Conservation (phyloP, 2,797 vertebrate genomes). For the Taeniopygia guttata region DNA sequence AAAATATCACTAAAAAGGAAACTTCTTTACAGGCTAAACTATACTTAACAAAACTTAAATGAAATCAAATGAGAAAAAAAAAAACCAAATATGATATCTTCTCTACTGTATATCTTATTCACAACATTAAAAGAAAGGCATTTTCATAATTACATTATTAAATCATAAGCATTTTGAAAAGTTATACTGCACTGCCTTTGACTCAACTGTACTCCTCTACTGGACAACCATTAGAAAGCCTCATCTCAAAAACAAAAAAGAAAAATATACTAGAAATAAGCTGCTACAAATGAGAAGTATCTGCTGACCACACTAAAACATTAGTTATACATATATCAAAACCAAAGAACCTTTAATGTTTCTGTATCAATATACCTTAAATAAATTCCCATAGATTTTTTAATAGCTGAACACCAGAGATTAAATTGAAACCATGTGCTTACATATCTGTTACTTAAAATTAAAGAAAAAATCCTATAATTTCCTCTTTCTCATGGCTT, state of each 20-base stretch:
- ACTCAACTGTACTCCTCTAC: not conserved
- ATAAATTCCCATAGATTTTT: not conserved
- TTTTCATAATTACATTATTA: not conserved
- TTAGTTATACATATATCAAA: not conserved
- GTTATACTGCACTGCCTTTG: not conserved
- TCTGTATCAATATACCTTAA: not conserved
- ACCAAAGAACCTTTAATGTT: not conserved
- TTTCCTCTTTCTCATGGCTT: not conserved
- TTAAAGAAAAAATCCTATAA: not conserved
- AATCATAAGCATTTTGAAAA: not conserved
- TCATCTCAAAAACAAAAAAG: not conserved
- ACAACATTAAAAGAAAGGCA: not conserved
- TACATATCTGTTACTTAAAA: not conserved
- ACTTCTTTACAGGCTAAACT: not conserved
- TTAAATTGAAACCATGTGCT: not conserved
- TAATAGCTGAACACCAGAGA: not conserved
- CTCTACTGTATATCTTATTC: not conserved
- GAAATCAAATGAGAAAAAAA: constrained; percentile 1
- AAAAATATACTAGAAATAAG: not conserved
- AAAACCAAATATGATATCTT: not conserved
- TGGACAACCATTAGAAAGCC: not conserved
- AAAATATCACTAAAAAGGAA: not conserved
- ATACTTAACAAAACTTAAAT: not conserved
- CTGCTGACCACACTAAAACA: not conserved
- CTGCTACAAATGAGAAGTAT: not conserved